Conservation (phyloP, 2,888 invertebrate species). For the Catotricha subobsoleta region DNA sequence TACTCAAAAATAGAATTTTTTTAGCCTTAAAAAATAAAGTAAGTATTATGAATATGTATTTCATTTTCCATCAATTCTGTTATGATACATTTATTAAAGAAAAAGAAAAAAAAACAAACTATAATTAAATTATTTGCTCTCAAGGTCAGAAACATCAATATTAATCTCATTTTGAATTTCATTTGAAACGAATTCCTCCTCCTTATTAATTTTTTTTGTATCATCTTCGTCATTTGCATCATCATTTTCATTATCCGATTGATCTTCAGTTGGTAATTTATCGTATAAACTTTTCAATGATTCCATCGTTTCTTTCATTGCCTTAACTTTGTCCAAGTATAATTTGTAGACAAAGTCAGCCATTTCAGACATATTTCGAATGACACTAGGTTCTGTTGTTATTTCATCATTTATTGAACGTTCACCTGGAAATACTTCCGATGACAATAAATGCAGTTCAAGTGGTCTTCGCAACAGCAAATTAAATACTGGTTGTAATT, state of each 20-base stretch:
- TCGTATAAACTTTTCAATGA: neutral
- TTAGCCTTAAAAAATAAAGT: no score
- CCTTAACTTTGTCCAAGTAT: constrained; percentile 53
- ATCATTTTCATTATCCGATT: neutral
- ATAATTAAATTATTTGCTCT: no score
- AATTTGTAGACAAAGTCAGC: constrained; percentile 86
- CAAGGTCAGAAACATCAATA: constrained; percentile 1
- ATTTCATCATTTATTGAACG: constrained; percentile 34
- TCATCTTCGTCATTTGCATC: neutral
- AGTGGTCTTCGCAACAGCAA: constrained; percentile 71
- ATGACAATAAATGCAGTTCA: constrained; percentile 58
- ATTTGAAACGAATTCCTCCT: neutral
- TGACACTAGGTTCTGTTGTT: constrained; percentile 33
- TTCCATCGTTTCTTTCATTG: constrained; percentile 4
- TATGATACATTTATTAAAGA: no score
- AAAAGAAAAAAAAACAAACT: no score
- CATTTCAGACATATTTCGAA: constrained; percentile 84
- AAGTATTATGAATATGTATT: no score
- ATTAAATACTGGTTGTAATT: constrained; percentile 88
- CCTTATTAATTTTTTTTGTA: neutral
- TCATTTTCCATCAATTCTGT: no score
- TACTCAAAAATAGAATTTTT: no score
- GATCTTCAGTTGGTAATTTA: constrained; percentile 1
- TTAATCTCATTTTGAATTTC: constrained; percentile 2
- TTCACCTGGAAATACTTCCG: constrained; percentile 61